phyloP scores from a whole-genome alignment of 2,113 vertebrate genomes.

The Calidris pygmaea region DNA sequence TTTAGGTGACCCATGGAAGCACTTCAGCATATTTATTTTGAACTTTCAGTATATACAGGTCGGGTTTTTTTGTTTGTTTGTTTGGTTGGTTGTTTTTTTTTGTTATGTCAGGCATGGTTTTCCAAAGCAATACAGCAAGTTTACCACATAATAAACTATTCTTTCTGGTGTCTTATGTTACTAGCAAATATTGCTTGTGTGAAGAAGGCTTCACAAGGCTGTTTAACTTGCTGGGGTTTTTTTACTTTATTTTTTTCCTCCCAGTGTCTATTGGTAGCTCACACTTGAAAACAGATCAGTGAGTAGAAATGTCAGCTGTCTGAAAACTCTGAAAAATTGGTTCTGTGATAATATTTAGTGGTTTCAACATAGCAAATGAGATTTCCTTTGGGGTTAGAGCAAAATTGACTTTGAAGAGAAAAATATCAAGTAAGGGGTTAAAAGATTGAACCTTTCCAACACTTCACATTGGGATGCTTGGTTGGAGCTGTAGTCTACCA shows the following conservation, averaged over 20 bases:
- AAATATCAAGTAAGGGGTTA: neutral
- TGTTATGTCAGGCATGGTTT: neutral
- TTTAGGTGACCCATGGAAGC: neutral
- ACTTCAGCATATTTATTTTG: neutral
- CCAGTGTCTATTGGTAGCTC: neutral
- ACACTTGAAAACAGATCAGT: neutral
- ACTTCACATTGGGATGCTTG: neutral
- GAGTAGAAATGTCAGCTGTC: neutral
- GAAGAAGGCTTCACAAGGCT: neutral
- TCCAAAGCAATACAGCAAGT: neutral
- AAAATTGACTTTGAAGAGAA: neutral
- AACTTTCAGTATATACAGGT: neutral
- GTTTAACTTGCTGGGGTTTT: neutral
- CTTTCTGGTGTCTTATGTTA: neutral
- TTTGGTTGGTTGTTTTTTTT: neutral
- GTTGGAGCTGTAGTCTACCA: neutral
- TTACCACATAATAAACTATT: neutral
- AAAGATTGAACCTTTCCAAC: neutral
- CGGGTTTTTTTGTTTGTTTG: neutral
- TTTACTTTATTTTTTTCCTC: neutral
- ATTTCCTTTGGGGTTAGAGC: neutral
- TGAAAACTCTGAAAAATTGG: neutral
- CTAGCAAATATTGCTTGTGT: neutral
- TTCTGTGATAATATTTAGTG: neutral
- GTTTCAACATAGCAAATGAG: neutral